phyloP scores from a whole-genome alignment of 2,113 vertebrate genomes.

The Chamaea fasciata region DNA sequence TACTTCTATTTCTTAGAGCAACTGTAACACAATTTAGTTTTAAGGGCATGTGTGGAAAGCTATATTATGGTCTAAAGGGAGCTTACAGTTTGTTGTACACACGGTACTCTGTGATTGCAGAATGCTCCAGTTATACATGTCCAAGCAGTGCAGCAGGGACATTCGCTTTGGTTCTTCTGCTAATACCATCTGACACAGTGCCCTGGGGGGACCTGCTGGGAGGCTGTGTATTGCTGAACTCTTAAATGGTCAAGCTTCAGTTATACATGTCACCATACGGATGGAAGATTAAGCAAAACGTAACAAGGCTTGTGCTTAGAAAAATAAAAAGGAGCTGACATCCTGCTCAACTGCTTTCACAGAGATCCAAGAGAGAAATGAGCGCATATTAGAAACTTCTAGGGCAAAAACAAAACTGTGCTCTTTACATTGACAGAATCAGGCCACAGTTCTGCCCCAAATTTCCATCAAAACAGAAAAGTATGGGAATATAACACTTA shows the following conservation, averaged over 20 bases:
- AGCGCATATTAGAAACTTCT: constrained; percentile 6
- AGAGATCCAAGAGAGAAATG: not conserved
- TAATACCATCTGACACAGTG: constrained; percentile 16
- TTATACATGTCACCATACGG: not conserved
- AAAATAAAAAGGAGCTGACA: constrained; percentile 44
- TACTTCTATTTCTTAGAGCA: not conserved
- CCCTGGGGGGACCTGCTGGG: not conserved
- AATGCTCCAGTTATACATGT: not conserved
- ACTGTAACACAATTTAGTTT: not conserved
- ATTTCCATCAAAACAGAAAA: not conserved
- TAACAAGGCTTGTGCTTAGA: not conserved
- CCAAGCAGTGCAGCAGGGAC: not conserved
- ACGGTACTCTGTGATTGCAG: not conserved
- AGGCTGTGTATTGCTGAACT: not conserved
- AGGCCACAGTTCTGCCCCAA: not conserved
- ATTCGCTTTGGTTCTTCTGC: not conserved
- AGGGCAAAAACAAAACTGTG: constrained; percentile 1
- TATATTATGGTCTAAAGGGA: not conserved
- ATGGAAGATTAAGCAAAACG: not conserved
- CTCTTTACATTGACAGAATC: constrained; percentile 21
- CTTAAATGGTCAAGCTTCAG: constrained; percentile 36
- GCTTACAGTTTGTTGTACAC: not conserved
- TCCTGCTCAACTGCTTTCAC: not conserved
- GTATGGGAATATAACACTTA: not conserved
- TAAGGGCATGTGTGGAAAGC: not conserved